Evolutionary conservation across 2,797 vertebrate genomes (phyloP).

Genomic region (Megaceryle alcyon): DNA sequence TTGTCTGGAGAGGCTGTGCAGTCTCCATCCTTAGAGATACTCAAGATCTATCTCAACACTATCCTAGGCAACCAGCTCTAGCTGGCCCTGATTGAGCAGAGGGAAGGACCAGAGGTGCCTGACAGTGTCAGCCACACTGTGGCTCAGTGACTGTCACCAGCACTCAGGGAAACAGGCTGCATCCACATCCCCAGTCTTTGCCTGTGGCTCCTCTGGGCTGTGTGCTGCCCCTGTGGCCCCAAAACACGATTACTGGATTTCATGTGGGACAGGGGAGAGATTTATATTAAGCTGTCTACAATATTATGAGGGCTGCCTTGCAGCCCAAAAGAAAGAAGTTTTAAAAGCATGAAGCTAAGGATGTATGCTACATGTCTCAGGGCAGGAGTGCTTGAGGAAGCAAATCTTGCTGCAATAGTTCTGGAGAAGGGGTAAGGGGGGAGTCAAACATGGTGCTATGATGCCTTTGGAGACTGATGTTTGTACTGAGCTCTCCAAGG

Average conservation of each 20-base stretch:
- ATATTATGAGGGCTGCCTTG: not conserved
- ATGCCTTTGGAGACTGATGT: not conserved
- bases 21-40: not conserved
- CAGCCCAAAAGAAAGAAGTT: not conserved
- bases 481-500: not conserved
- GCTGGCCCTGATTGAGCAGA: not conserved
- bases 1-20: not conserved
- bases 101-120: not conserved
- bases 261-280: fast-evolving
- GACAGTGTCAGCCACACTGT: fast-evolving
- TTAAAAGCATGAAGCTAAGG: not conserved
- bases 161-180: not conserved
- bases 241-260: not conserved
- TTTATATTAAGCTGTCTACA: not conserved
- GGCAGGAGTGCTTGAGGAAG: not conserved
- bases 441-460: not conserved
- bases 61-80: not conserved
- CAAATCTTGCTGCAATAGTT: not conserved
- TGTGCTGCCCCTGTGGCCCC: too few species aligned
- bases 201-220: not conserved
- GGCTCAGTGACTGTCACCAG: not conserved
- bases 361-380: not conserved
- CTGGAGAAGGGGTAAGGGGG: not conserved
- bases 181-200: not conserved
- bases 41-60: not conserved